Conservation (phyloP, 2,888 invertebrate species). For the Rhimphoctona megacephalus region DNA sequence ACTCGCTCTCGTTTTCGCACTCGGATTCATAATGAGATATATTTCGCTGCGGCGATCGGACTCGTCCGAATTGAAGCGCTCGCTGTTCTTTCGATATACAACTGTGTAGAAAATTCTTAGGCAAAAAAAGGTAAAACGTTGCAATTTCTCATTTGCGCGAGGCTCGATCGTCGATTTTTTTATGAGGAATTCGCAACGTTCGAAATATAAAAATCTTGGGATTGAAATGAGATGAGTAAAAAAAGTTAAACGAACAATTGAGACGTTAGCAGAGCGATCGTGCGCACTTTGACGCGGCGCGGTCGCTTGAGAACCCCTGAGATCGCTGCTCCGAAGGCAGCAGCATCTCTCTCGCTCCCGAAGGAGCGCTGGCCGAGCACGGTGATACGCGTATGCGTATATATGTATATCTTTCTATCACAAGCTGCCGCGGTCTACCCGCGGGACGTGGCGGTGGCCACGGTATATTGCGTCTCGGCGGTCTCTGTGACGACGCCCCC, state of each 20-base stretch:
- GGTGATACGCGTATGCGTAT: not conserved
- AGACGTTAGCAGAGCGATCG: slow-evolving; percentile 57
- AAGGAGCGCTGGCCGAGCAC: slow-evolving; percentile 2
- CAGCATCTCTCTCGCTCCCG: slow-evolving; percentile 25
- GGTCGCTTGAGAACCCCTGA: slow-evolving; percentile 80
- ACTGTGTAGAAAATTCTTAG: not conserved
- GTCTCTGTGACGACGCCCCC: slow-evolving; percentile 56
- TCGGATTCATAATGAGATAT: not conserved
- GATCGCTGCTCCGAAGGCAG: slow-evolving; percentile 1
- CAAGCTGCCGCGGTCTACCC: slow-evolving; percentile 32
- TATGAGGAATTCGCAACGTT: not conserved
- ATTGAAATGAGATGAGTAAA: not conserved
- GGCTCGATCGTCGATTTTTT: not conserved
- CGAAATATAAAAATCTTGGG: not conserved
- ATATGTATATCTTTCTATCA: slow-evolving; percentile 4
- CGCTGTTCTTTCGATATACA: no score
- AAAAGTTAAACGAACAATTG: not conserved
- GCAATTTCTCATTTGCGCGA: not conserved
- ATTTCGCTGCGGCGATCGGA: not conserved
- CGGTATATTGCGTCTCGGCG: slow-evolving; percentile 61
- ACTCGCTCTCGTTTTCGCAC: not conserved
- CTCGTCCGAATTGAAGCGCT: not conserved
- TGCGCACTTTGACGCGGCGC: slow-evolving; percentile 80
- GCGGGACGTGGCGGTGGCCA: slow-evolving; percentile 18
- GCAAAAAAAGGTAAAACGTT: not conserved